Evolutionary conservation across 1,140 invertebrate genomes (phyloP), one percentile per base, ranked within the genome.

Genomic region (Zeugodacus cucurbitae): DNA sequence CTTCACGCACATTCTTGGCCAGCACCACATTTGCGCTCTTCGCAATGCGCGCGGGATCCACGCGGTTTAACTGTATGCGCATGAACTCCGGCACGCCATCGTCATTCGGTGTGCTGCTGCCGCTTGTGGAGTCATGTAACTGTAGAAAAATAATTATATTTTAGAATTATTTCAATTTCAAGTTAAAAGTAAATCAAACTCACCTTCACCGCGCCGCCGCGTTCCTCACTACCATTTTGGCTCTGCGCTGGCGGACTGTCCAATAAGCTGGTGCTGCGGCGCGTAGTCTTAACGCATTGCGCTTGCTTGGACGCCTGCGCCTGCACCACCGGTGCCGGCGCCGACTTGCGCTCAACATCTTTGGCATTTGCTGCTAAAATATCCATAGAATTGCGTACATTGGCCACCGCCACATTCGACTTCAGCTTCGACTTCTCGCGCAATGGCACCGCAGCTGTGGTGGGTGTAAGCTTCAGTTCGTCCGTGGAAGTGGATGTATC

Each of bases 1-100:
- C 22, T 22, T 90, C 90, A 86, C 94, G 94, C 1, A 90, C 87
- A 89, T 93, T 94, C 89, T 95, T 95, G 29, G 95, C 94, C 88
- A 96, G 92, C 82, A 96, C 95, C 59, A 96, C 93, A 91, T 96
- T 95, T 85, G 94, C 94, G 8, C 93, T 89, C 90, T 95, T 95
- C 57, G 93, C 92, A 8, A 91, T 29, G 20, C 90, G 89, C 10
- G 89, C 89, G 1, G 88, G 86, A 89, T 96, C 96, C 59, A 96
- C 95, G 90, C 94, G 95, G 89, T 96, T 96, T 78, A 96, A 90
- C 91, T 96, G 96, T 82, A 96, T 95, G 89, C 96, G 95, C 89
- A 96, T 93, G 91, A 96, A 96, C 92, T 96, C 96, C 2, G 96
- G 96, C n/a, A 96, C 94, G 8, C 3, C 59, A 58, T 82, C 74